Conservation (phyloP, 2,888 invertebrate species). For the Nasonovia ribisnigri region DNA sequence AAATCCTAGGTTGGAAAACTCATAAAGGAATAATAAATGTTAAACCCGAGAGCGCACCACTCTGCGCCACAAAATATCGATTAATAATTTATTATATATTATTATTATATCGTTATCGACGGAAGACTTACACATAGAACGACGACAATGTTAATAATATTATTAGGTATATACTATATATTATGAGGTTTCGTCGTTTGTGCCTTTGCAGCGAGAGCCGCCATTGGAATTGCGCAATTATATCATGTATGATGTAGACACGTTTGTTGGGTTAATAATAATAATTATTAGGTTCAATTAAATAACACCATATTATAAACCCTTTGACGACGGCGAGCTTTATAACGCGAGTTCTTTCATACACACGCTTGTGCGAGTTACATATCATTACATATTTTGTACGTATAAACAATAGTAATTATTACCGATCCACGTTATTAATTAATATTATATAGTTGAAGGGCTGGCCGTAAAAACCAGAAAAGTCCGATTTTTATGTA, state of each 20-base stretch:
- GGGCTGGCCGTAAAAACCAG: background rate
- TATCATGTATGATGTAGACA: background rate
- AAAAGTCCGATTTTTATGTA: too few species aligned
- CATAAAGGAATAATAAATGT: background rate
- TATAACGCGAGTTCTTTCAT: background rate
- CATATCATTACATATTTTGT: background rate
- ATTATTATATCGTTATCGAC: background rate
- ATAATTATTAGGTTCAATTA: background rate
- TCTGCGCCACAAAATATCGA: background rate
- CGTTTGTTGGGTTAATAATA: background rate
- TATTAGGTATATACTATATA: slow-evolving; percentile 18
- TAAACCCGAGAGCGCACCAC: background rate
- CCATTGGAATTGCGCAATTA: background rate
- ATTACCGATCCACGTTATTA: too few species aligned
- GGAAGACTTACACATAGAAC: background rate
- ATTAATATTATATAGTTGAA: background rate
- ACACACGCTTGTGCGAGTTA: background rate
- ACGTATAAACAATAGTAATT: background rate
- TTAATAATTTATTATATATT: background rate
- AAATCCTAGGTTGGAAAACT: background rate
- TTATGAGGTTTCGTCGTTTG: slow-evolving; percentile 6
- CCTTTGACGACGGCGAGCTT: background rate
- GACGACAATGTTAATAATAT: background rate
- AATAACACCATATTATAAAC: background rate
- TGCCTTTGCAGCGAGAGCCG: background rate